Base-by-base conservation (phyloP, 2,113 vertebrate genomes). In the Nothocercus julius region DNA sequence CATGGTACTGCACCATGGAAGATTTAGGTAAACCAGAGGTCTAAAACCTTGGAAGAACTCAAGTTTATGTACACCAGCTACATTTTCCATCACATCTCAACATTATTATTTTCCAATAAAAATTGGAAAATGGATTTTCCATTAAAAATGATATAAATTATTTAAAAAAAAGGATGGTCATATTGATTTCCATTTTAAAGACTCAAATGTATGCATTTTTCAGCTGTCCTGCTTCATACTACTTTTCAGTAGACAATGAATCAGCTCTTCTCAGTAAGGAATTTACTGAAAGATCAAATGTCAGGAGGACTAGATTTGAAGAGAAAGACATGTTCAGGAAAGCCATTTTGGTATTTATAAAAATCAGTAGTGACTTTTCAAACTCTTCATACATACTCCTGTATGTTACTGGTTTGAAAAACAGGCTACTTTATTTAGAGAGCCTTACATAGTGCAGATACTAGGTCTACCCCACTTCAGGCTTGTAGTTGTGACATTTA, bases 341-440 rank as follows among this genome's bases (percentile, higher is more conserved):
- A 78, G 16, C 30, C 0, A 32, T 59, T 49, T 54, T 59, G 2
- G 0, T 12, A 49, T 62, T 79, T 53, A 7, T n/a, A 44, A 82
- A 78, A 82, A 51, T 47, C 24, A 66, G 2, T 5, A 47, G 40
- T 53, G 16, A 53, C 4, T 20, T 91, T 81, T 76, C 27, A 63
- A 80, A 36, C 6, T 69, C 11, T 45, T 73, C 18, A 42, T 5
- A n/a, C n/a, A 72, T 83, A 10, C 4, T 61, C 2, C 28, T 68
- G 11, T 10, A 44, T 49, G 8, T 20, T 64, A 13, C 13, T 27
- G 10, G 25, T 42, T 72, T 34, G 36, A 40, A 78, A 49, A 25
- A 1, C 0, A 28, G 6, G 38, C 14, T 2, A 2, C 4, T 18
- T 18, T 72, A 18, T 21, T 54, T 70, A 44, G 13, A 1, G 2